Evolutionary conservation across 2,113 vertebrate species (phyloP).

Genomic region (Aspidoscelis tigris): DNA sequence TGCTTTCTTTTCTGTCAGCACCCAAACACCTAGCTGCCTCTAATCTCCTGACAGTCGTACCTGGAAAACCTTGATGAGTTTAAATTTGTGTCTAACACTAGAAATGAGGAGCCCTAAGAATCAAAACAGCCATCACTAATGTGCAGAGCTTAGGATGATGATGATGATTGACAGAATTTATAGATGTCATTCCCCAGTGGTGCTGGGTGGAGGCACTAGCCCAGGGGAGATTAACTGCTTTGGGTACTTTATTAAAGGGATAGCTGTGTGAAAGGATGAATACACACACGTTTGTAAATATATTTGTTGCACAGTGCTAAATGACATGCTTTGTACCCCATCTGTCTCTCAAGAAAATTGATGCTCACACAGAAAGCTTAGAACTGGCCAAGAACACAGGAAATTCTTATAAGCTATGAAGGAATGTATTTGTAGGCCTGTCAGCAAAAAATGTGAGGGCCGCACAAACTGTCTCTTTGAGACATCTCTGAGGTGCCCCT

Average conservation of each 20-base stretch:
- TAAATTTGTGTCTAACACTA: not conserved
- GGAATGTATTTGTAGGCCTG: slow-evolving; percentile 27
- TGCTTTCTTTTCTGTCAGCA: not conserved
- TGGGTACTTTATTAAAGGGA: slow-evolving; percentile 20
- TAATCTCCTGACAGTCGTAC: slow-evolving; percentile 17
- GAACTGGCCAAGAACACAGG: slow-evolving; percentile 66
- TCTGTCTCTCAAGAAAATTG: slow-evolving; percentile 57
- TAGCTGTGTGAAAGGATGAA: slow-evolving; percentile 1
- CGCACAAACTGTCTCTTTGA: too few relatives aligned
- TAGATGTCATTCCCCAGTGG: slow-evolving; percentile 14
- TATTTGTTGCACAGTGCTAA: slow-evolving; percentile 50
- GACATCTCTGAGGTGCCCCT: too few relatives aligned
- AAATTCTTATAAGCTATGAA: slow-evolving; percentile 56
- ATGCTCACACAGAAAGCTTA: slow-evolving; percentile 62
- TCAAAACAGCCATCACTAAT: not conserved
- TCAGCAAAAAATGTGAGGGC: not conserved
- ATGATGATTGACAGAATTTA: slow-evolving; percentile 32
- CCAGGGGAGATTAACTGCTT: slow-evolving; percentile 28
- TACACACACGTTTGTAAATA: slow-evolving; percentile 35
- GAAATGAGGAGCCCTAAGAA: not conserved
- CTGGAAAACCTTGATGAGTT: slow-evolving; percentile 18
- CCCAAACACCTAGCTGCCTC: slow-evolving; percentile 6
- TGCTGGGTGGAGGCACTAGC: slow-evolving; percentile 25
- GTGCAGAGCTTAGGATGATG: not conserved
- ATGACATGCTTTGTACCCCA: slow-evolving; percentile 27